Percentiles rank a stretch among this genome's conserved stretches.
Conservation (phyloP, 1,140 invertebrate genomes). For the Listronotus bonariensis region DNA sequence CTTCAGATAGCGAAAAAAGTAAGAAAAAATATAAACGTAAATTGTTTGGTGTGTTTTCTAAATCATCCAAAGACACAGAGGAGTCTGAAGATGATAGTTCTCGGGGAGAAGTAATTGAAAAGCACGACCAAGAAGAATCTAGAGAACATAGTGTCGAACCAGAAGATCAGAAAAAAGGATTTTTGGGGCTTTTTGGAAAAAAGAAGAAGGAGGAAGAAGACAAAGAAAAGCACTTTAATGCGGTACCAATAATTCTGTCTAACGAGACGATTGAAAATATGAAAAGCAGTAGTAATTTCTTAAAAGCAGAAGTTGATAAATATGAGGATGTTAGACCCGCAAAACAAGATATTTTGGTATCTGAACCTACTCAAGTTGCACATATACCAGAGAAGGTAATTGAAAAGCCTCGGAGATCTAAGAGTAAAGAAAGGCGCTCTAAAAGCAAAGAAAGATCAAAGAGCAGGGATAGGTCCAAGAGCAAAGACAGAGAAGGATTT, state of each 20-base stretch:
- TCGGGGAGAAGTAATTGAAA: conserved; percentile 47
- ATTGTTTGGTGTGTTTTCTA: conserved; percentile 46
- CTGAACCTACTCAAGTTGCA: background rate
- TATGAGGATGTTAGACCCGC: conserved; percentile 32
- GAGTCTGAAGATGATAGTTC: conserved; percentile 42
- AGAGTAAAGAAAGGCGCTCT: conserved; percentile 22
- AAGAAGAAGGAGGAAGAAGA: conserved; percentile 26
- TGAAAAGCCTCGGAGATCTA: conserved; percentile 8
- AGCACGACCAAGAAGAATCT: conserved; percentile 50
- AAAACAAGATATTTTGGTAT: background rate
- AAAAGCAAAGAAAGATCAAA: conserved; percentile 27
- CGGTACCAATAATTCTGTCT: conserved; percentile 7
- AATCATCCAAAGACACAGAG: conserved; percentile 46
- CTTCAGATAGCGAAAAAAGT: conserved; percentile 37
- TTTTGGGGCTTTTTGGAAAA: conserved; percentile 37
- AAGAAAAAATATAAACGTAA: conserved; percentile 42
- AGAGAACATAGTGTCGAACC: conserved; percentile 41
- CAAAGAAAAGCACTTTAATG: background rate
- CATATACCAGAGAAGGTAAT: conserved; percentile 7
- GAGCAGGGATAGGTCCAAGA: conserved; percentile 32
- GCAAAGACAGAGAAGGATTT: conserved; percentile 24
- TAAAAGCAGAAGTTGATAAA: conserved; percentile 26
- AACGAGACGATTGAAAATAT: conserved; percentile 34
- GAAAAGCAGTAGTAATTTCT: conserved; percentile 26
- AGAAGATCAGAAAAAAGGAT: conserved; percentile 34